Base-by-base conservation (phyloP, 2,888 invertebrate genomes). In the Melanotus villosus region DNA sequence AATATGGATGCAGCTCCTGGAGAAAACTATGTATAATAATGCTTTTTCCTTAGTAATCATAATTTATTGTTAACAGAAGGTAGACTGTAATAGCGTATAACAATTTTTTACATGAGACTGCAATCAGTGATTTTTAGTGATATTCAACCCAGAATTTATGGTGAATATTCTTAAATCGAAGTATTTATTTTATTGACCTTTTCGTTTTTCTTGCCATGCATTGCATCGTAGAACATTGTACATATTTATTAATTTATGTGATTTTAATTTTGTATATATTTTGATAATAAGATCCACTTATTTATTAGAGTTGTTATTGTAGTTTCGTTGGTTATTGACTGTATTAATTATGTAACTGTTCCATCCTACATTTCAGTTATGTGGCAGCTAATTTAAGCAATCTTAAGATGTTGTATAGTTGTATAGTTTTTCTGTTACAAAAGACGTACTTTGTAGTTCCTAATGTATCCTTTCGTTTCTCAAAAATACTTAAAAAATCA, bases 11-110 rank as follows among this genome's bases (percentile, higher is more conserved):
- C 69, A 23, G 47, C 73, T 30, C 68, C 75, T 34, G 75, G 75
- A 4, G 77, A 76, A 71, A 77, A 77, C 70, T 77, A 77, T 57
- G 77, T 77, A 57, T 76, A 75, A 69, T 43, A 43, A 9, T 63
- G 52, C 26, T 36, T 30, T 14, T 26, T 4, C 38, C 0, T 12
- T 60, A 66, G 58, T 19, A 64, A 45, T 19, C 14, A 18, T 10
- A 34, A 36, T 62, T 62, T 57, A 30, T 47, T 36, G 14, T 18
- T 43, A 41, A 41, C n/a, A 56, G 26, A 19, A 19, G 26, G 26
- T 50, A n/a, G 38, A 63, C 45, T 58, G 7, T 56, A 38, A 16
- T 50, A 43, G 4, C 3, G 43, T 26, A 12, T 30, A 57, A 6
- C 23, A 26, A 10, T 10, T n/a, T 47, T 41, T 41, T 5, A 41